Conservation (phyloP, 2,888 invertebrate species). For the Lasius fuliginosus region DNA sequence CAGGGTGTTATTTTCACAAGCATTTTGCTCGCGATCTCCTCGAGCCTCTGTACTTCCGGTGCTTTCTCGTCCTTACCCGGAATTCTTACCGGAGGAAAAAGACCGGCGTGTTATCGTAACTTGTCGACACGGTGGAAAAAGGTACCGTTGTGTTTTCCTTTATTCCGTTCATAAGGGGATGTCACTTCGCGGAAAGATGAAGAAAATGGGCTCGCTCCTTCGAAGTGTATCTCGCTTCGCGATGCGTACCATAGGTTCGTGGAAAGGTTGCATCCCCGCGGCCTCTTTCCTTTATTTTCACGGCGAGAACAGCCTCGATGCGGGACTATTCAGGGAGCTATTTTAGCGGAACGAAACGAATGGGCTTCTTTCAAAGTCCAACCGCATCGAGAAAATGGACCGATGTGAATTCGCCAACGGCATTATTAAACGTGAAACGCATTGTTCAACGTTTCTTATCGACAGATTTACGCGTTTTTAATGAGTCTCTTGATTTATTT, state of each 20-base stretch:
- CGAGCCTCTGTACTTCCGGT: conserved; percentile 50
- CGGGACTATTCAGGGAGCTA: conserved; percentile 61
- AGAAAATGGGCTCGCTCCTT: conserved; percentile 66
- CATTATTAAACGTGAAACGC: neutral
- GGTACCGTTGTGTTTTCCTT: conserved; percentile 72
- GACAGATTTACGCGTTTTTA: neutral
- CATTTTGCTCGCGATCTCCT: conserved; percentile 50
- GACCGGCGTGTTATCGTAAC: conserved; percentile 74
- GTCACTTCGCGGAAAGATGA: conserved; percentile 68
- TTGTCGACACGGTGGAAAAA: conserved; percentile 59
- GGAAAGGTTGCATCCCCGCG: neutral
- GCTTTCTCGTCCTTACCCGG: conserved; percentile 50
- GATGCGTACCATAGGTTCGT: neutral
- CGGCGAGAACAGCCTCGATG: conserved; percentile 42
- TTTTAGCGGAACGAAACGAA: conserved; percentile 39
- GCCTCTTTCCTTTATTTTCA: conserved; percentile 52
- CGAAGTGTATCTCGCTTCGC: conserved; percentile 25
- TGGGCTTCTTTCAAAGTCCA: conserved; percentile 37
- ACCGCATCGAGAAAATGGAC: neutral
- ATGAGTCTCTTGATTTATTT: neutral
- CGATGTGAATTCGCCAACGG: neutral
- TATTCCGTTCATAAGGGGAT: conserved; percentile 71
- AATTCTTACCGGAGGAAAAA: conserved; percentile 56
- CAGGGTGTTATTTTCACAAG: conserved; percentile 71
- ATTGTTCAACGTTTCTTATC: neutral